Base-by-base conservation (phyloP, 2,888 invertebrate genomes). In the Clanis bilineata region DNA sequence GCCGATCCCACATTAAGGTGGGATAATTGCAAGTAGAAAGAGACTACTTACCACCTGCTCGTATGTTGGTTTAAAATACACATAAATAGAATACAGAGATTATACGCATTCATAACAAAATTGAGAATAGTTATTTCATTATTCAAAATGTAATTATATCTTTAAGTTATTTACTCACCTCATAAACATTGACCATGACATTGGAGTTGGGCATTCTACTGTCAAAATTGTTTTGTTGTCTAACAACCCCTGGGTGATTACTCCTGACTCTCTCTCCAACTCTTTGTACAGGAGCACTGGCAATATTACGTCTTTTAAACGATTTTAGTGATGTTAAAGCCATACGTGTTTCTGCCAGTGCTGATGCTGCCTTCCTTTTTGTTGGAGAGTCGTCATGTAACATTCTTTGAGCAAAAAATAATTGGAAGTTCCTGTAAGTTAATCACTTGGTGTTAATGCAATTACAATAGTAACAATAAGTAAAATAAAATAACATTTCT, bases 241-340 rank as follows among this genome's bases (percentile, higher is more conserved):
- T 86, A 39, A 94, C 82, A 3, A 93, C 86, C 6, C 94, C 94
- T 21, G 94, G 94, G 15, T 86, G 75, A 57, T 78, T 72, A 69
- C 92, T 93, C 39, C 91, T 88, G 0, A 94, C 85, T 63, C 88
- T 93, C n/a, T 94, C 93, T 6, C 94, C 94, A 10, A 93, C 90
- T 73, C 89, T 79, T 72, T 91, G 86, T 28, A 92, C 79, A n/a
- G 90, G 90, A 7, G 81, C 92, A 80, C 80, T 88, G 4, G 92
- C 85, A 72, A 88, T 86, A 70, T 93, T 92, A 32, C 91, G 82
- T 32, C 95, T 93, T 63, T 94, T 95, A 66, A 95, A 95, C 0
- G 95, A 94, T 69, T 94, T 94, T 47, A 97, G 84, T 1, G 95
- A 95, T 58, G 96, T 96, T 60, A 98, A 89, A 7, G 96, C 97